phyloP scores from a whole-genome alignment of 2,888 invertebrate genomes.

The Nymphalis urticae region DNA sequence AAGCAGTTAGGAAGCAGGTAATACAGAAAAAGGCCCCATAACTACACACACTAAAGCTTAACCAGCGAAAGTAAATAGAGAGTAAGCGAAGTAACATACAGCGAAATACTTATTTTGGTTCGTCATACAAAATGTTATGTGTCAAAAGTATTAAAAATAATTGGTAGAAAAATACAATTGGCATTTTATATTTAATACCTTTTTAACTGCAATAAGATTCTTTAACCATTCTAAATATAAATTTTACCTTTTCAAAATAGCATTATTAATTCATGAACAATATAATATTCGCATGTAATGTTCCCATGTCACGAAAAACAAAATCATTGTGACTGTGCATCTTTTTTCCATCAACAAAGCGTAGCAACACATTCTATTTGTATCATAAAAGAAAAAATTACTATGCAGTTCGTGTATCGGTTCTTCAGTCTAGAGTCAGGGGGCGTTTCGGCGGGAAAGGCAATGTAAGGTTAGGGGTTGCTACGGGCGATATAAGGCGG shows the following conservation, averaged over 20 bases:
- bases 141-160: no score
- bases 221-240: not conserved
- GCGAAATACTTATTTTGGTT: no score
- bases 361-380: constrained; percentile 30
- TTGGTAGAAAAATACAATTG: no score
- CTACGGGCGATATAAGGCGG: constrained; percentile 60
- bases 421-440: constrained; percentile 31
- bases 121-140: no score
- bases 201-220: not conserved
- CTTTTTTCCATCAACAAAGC: constrained; percentile 16
- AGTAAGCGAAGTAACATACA: no score
- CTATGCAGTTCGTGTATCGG: constrained; percentile 22
- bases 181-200: no score
- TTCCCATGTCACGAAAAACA: not conserved
- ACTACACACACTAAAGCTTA: no score
- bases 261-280: not conserved
- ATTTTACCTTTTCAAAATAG: not conserved
- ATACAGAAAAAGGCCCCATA: no score
- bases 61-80: no score
- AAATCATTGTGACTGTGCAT: constrained; percentile 20
- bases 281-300: not conserved
- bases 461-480: constrained; percentile 38
- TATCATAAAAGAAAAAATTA: constrained; percentile 31
- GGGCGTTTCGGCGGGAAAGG: constrained; percentile 45
- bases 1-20: no score